Evolutionary conservation across 2,797 vertebrate species (phyloP).

Genomic region (Eleutherodactylus coqui): DNA sequence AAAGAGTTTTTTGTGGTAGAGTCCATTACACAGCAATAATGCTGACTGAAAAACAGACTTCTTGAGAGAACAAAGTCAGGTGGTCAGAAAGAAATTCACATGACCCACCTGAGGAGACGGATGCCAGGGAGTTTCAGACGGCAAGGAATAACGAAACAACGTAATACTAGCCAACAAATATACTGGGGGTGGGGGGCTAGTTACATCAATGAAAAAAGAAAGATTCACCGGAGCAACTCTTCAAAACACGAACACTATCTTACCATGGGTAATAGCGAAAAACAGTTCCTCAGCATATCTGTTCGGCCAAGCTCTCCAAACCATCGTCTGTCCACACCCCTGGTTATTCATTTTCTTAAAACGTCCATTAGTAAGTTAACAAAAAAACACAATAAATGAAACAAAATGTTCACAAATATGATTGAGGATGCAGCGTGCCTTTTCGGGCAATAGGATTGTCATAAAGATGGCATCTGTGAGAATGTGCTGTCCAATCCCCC

Average conservation of each 20-base stretch:
- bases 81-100: too few relatives aligned
- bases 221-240: too few relatives aligned
- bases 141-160: too few relatives aligned
- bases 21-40: too few relatives aligned
- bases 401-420: slow-evolving; percentile 57
- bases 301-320: not conserved
- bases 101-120: too few relatives aligned
- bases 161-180: too few relatives aligned
- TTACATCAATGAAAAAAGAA: too few relatives aligned
- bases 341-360: not conserved
- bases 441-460: slow-evolving; percentile 58
- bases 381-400: slow-evolving; percentile 40
- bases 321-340: not conserved
- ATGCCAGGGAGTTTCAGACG: too few relatives aligned
- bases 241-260: not conserved
- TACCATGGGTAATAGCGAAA: not conserved
- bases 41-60: too few relatives aligned
- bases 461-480: slow-evolving; percentile 54
- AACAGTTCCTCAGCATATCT: not conserved
- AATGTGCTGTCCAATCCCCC: slow-evolving; percentile 18
- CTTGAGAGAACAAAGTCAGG: too few relatives aligned
- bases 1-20: too few relatives aligned
- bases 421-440: slow-evolving; percentile 59
- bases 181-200: too few relatives aligned
- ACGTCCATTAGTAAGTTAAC: slow-evolving; percentile 28